These are phyloP conservation scores for Etheostoma cragini DNA, from an alignment of 2,113 vertebrate species.

Conservation along the genomic window DNA sequence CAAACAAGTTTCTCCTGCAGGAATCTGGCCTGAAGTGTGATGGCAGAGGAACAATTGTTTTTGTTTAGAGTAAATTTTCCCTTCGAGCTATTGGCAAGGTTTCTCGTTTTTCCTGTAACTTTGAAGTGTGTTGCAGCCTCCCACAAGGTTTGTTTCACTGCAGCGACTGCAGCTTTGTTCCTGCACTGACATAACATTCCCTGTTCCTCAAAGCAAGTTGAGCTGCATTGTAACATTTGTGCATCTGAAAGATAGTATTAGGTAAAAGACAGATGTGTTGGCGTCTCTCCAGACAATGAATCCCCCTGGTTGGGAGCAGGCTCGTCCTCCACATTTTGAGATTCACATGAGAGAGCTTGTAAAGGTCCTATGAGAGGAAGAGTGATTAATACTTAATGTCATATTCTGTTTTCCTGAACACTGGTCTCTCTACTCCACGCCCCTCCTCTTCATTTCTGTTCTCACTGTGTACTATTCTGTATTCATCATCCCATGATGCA, in stretches of 20 bases:
- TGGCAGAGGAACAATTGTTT: conserved; percentile 55
- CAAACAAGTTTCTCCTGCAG: conserved; percentile 53
- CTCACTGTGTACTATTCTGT: conserved; percentile 27
- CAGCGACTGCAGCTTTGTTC: conserved; percentile 56
- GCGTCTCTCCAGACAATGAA: conserved; percentile 45
- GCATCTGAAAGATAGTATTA: conserved; percentile 29
- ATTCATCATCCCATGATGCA: conserved; percentile 49
- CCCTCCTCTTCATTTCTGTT: conserved; percentile 30
- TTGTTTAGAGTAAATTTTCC: conserved; percentile 68
- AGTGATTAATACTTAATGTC: conserved; percentile 41
- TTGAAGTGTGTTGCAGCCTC: conserved; percentile 57
- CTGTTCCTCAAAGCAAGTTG: conserved; percentile 31
- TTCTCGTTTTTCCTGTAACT: conserved; percentile 45
- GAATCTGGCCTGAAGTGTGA: conserved; percentile 53
- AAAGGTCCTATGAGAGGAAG: conserved; percentile 18
- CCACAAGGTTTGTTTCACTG: conserved; percentile 57
- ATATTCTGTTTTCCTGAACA: conserved; percentile 28
- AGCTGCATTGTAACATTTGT: conserved; percentile 43
- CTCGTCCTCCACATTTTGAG: conserved; percentile 13
- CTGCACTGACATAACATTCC: conserved; percentile 21
- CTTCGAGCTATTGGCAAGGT: conserved; percentile 51
- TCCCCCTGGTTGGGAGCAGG: background rate
- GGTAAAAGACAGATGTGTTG: conserved; percentile 25
- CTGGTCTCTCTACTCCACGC: conserved; percentile 17
- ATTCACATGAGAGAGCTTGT: conserved; percentile 42